phyloP scores from a whole-genome alignment of 2,113 vertebrate genomes.

The Campylomormyrus tamandua region DNA sequence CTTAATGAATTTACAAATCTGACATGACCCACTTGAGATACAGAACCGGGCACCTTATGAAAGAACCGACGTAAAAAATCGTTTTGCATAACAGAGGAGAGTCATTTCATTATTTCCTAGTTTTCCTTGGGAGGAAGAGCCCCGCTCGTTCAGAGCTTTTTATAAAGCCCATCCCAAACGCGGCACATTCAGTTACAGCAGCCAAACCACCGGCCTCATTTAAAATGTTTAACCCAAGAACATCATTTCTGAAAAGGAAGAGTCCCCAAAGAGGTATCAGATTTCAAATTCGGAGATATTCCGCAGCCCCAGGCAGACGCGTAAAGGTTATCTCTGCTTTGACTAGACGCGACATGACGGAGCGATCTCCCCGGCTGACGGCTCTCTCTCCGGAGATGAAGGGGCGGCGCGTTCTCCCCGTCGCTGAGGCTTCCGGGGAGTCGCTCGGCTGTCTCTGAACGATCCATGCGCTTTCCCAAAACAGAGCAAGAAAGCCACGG shows the following conservation, averaged over 20 bases:
- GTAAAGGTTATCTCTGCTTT: conserved; percentile 2
- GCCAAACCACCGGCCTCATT: not conserved
- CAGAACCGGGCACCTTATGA: conserved; percentile 2
- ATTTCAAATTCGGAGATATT: not conserved
- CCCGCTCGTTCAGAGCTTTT: not conserved
- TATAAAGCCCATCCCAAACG: not conserved
- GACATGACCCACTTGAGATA: conserved; percentile 20
- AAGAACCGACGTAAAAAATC: conserved; percentile 16
- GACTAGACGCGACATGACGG: not conserved
- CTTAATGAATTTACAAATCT: conserved; percentile 24
- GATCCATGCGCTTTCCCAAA: not conserved
- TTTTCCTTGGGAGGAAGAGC: not conserved
- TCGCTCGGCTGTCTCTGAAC: not conserved
- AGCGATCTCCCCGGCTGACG: not conserved
- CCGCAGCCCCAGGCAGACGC: not conserved
- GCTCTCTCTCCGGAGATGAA: not conserved
- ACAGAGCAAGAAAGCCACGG: not conserved
- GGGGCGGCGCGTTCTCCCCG: not conserved
- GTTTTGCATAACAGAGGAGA: conserved; percentile 10
- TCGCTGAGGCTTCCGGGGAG: not conserved
- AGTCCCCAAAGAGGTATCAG: not conserved
- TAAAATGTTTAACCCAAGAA: conserved; percentile 11
- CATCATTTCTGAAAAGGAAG: not conserved
- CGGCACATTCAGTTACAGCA: not conserved
- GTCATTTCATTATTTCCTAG: conserved; percentile 18